Evolutionary conservation across 2,113 vertebrate species (phyloP), one percentile per base, ranked within the genome.

Genomic region (Melozone crissalis): DNA sequence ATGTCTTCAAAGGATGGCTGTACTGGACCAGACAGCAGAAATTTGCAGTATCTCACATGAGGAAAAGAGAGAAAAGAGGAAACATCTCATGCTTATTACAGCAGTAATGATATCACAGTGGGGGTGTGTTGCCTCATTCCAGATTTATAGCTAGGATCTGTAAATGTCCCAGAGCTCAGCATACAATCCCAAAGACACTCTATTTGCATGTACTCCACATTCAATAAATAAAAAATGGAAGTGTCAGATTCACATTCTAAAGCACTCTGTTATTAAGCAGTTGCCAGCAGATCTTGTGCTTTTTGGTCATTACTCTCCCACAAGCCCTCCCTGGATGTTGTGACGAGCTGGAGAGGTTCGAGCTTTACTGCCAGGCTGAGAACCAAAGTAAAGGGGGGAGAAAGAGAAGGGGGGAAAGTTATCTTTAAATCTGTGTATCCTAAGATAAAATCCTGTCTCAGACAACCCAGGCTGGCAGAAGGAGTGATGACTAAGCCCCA

Each of bases 181-280:
- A 35, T 28, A 51, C 68, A 83, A 46, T 71, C 82, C 72, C 59
- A 55, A 78, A 95, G 78, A 93, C 41, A 27, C 49, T 91, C 59
- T 68, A 66, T 85, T 90, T 93, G 84, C 95, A 81, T 89, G 68
- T 80, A 43, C 49, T 90, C 44, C 9, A 33, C 61, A 66, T 62
- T 62, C 61, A 72, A 84, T 78, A 95, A 96, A 93, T 93, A 89
- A 96, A 94, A 92, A 90, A 88, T 81, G 27, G 52, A 89, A 81
- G 73, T 30, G 65, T 86, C 92, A 95, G 62, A 67, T 59, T 87
- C 7, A 15, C 77, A 73, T 87, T 95, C 89, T 72, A 58, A 79
- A 94, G 47, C 80, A 89, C 37, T 77, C 44, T 82, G 86, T 84
- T 96, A 91, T 90, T 89, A 89, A 94, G 77, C 61, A 89, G 74